Conservation (phyloP, 2,797 vertebrate species). For the Chelidonichthys spinosus region DNA sequence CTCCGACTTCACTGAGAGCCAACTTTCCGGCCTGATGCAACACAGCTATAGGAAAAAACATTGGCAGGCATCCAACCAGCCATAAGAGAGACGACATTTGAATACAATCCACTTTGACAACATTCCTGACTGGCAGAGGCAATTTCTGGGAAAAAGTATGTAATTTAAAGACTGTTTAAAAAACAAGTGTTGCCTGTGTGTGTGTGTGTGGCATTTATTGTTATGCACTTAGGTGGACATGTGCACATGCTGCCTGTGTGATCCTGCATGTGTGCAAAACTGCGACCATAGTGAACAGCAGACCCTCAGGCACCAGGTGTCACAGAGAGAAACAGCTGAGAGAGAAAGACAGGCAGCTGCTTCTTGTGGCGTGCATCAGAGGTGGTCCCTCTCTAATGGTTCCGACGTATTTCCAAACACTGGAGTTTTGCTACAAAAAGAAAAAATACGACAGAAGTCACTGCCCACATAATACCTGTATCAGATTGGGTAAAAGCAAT, state of each 20-base stretch:
- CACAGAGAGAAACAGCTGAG: conserved; percentile 77
- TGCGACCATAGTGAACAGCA: conserved; percentile 51
- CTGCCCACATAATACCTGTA: neutral
- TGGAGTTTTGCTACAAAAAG: conserved; percentile 11
- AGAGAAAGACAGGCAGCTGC: conserved; percentile 67
- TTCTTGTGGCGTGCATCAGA: conserved; percentile 60
- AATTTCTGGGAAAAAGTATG: conserved; percentile 35
- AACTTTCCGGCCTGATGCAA: conserved; percentile 76
- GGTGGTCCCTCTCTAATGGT: conserved; percentile 48
- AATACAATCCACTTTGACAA: conserved; percentile 73
- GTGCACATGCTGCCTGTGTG: conserved; percentile 29
- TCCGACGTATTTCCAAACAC: conserved; percentile 33
- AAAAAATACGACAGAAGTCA: neutral
- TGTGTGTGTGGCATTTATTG: conserved; percentile 16
- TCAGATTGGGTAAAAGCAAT: conserved; percentile 9
- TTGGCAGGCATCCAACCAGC: conserved; percentile 66
- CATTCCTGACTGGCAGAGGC: conserved; percentile 64
- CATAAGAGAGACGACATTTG: conserved; percentile 58
- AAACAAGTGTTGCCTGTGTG: neutral
- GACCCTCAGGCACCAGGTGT: conserved; percentile 79
- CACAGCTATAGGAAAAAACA: conserved; percentile 76
- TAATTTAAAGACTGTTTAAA: conserved; percentile 18
- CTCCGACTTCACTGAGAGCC: conserved; percentile 64
- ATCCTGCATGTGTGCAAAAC: conserved; percentile 35
- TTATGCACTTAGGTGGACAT: conserved; percentile 15